These are phyloP conservation scores for Steinernema feltiae DNA, from an alignment of 1,140 invertebrate species.

Conservation along the genomic window DNA sequence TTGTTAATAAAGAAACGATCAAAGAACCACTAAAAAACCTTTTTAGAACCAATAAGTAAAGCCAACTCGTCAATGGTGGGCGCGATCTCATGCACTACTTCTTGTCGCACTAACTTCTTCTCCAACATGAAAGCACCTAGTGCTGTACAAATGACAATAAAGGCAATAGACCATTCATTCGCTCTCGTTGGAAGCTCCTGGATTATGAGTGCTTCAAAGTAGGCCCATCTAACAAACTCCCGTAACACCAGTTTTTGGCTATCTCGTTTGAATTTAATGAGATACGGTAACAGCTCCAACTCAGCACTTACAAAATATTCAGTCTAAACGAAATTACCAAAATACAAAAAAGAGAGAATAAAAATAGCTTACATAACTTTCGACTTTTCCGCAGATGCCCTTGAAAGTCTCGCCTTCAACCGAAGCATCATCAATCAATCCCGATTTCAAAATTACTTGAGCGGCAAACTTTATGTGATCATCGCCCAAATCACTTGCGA, in stretches of 20 bases:
- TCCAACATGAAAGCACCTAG: neutral
- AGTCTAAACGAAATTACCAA: neutral
- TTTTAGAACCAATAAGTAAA: too few relatives aligned
- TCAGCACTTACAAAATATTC: neutral
- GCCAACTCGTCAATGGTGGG: too few relatives aligned
- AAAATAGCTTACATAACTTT: neutral
- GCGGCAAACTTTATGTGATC: neutral
- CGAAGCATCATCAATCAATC: neutral
- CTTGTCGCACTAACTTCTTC: neutral
- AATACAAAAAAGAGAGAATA: neutral
- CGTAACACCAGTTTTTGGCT: neutral
- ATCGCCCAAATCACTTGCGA: neutral
- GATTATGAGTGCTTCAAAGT: neutral
- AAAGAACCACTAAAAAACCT: too few relatives aligned
- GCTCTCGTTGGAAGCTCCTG: neutral
- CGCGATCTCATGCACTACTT: neutral
- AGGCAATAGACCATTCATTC: neutral
- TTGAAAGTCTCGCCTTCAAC: neutral
- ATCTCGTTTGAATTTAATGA: neutral
- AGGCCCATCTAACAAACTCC: neutral
- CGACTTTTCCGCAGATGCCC: neutral
- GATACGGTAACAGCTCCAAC: neutral
- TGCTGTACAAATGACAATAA: neutral
- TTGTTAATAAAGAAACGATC: too few relatives aligned
- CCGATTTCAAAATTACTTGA: neutral